Conservation (phyloP, 2,797 vertebrate species). For the Epinephelus malabaricus region DNA sequence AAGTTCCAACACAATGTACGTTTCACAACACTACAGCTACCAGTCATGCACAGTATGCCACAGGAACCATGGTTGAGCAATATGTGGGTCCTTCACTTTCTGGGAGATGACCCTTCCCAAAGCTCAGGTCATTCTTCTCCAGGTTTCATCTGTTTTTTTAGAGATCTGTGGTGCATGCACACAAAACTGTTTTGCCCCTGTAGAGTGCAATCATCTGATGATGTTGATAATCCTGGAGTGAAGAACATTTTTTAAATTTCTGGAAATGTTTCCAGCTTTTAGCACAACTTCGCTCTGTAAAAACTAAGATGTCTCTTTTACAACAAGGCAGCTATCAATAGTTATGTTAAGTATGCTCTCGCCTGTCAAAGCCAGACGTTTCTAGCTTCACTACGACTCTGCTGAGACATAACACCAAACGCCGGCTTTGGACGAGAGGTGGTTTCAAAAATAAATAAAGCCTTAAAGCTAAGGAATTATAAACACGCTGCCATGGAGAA, state of each 20-base stretch:
- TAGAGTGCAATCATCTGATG: conserved; percentile 53
- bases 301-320: conserved; percentile 33
- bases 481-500: conserved; percentile 76
- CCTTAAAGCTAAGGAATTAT: conserved; percentile 80
- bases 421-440: conserved; percentile 66
- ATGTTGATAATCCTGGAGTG: not conserved
- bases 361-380: conserved; percentile 66
- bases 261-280: conserved; percentile 53
- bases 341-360: conserved; percentile 64
- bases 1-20: conserved; percentile 40
- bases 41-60: conserved; percentile 28
- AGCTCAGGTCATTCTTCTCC: conserved; percentile 60
- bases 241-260: conserved; percentile 37
- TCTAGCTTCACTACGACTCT: conserved; percentile 62
- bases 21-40: conserved; percentile 41
- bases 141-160: conserved; percentile 61
- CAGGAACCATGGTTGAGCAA: conserved; percentile 20
- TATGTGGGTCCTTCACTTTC: conserved; percentile 56
- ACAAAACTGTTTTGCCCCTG: not conserved
- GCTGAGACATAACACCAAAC: conserved; percentile 82
- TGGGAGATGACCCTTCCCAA: conserved; percentile 68
- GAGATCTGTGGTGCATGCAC: conserved; percentile 11
- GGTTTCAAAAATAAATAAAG: conserved; percentile 84
- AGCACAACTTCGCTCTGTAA: conserved; percentile 10
- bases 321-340: conserved; percentile 41